Base-by-base conservation (phyloP, 2,797 vertebrate species). In the Propithecus perrieri region DNA sequence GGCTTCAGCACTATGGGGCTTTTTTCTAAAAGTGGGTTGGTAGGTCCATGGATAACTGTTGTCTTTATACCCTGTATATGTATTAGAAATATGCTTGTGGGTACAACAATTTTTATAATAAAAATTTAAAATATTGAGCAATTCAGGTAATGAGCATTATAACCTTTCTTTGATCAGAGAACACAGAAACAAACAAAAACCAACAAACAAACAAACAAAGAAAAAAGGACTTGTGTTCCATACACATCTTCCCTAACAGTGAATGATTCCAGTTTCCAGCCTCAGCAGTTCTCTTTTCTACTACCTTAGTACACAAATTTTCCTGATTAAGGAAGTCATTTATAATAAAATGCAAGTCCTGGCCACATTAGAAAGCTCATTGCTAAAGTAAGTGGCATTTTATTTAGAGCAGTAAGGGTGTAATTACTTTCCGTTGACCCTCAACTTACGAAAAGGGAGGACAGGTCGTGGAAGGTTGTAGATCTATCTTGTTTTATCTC, bases 401-500 rank as follows among this genome's bases (percentile, higher is more conserved):
- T 95, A 92, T 97, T 85, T 90, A 88, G 85, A 90, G 61, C 28
- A 85, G 9, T 14, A 57, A 95, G 63, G 50, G 18, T 80, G 63
- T 84, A 78, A 96, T 94, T 84, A 85, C 76, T 92, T 92, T 89
- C 30, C 30, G 57, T 6, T 94, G 91, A 96, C 78, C 83, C 63
- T 89, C 83, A 86, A 81, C 38, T 96, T 91, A 83, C 22, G n/a
- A 94, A 92, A 89, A 84, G n/a, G 74, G 76, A 92, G 38, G 67
- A 48, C 67, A 89, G 95, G 79, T 91, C 95, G 76, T 38, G 48
- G 57, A 76, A 88, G 13, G 33, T 30, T 96, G 35, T 91, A 76
- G 63, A 93, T 96, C 50, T 94, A 79, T 88, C 81, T 97, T 86
- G 72, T 75, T 97, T 96, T 92, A 95, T 94, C 96, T 97, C 48